Base-by-base conservation (phyloP, 2,113 vertebrate genomes). In the Scomber scombrus region DNA sequence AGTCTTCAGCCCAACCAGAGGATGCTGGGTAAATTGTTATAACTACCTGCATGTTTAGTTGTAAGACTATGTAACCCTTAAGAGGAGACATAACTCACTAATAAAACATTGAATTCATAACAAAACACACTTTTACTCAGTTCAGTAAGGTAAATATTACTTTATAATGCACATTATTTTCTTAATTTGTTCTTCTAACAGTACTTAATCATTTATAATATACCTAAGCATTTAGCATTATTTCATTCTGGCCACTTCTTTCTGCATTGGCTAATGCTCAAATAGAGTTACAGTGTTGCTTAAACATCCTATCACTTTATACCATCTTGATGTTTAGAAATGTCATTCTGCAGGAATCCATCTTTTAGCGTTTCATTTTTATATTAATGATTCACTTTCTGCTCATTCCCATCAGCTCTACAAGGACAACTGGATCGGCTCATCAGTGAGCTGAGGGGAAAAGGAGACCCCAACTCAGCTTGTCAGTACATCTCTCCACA, bases 371-470 rank as follows among this genome's bases (percentile, higher is more conserved):
- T 57, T 40, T 18, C 3, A 8, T 54, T 31, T 45, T 5, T 45
- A 12, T 55, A 10, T 57, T 60, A 15, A 31, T 31, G 16, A 15
- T 65, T 57, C 18, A 19, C 18, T 26, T 9, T 16, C 40, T 75
- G 21, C 15, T 68, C 16, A 15, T 50, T 68, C 26, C 56, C 60
- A 55, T 52, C 80, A 92, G 91, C 0, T 46, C 45, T 78, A 15
- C 80, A 85, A 75, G 4, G 11, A 11, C 10, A 73, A 1, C 71
- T 90, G 12, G 1, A 71, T 40, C 13, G 0, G 12, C 67, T 3
- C 45, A 34, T 83, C 45, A 2, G 1, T 2, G 13, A 52, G 71
- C 75, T 89, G 52, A 52, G 0, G 47, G 7, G 16, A 15, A 49
- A 8, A 57, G 66, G 14, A 45, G 10, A 63, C 1, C 3, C 14